Evolutionary conservation across 2,113 vertebrate species (phyloP), one percentile per base, ranked within the genome.

Genomic region (Ranitomeya variabilis): DNA sequence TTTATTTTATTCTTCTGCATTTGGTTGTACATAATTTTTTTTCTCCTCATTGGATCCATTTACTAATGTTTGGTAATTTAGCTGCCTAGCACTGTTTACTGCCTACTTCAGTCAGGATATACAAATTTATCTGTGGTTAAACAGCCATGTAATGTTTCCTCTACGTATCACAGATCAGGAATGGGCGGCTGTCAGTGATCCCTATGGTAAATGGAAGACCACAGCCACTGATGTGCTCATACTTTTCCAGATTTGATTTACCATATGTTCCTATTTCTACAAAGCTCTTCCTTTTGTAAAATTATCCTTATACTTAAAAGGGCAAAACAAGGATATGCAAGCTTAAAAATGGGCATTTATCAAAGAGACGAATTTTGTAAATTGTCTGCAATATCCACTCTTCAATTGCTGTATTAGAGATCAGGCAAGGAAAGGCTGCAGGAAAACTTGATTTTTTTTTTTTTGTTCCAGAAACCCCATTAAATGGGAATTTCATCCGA

Each of bases 81-180:
- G 37, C 71, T 67, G 54, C 84, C 18, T 15, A 78, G 73, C 37
- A 78, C 78, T 78, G 85, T 78, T 86, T 78, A 86, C 60, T 77
- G 59, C 55, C 55, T 52, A 52, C 69, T 78, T 86, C 76, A 78
- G 59, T 52, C 59, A 78, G 74, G 73, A 86, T 78, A 86, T 78
- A 62, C 85, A 86, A 64, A 77, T 78, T 66, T 86, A 77, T 86
- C 57, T 86, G 85, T 86, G 73, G 85, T 60, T 86, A 86, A 86
- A 78, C 59, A 86, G n/a, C 57, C 85, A 86, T 78, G 73, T 64
- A 45, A 86, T 86, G 51, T 78, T 86, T 86, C 73, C 85, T 45
- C 6, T 64, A 69, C 52, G 67, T 69, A 85, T 69, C n/a, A 71
- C 51, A 55, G 64, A 85, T 71, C 83, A 54, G 83, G 67, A 51